Evolutionary conservation across 2,113 vertebrate genomes (phyloP), one percentile per base, ranked within the genome.

Genomic region (Riparia riparia): DNA sequence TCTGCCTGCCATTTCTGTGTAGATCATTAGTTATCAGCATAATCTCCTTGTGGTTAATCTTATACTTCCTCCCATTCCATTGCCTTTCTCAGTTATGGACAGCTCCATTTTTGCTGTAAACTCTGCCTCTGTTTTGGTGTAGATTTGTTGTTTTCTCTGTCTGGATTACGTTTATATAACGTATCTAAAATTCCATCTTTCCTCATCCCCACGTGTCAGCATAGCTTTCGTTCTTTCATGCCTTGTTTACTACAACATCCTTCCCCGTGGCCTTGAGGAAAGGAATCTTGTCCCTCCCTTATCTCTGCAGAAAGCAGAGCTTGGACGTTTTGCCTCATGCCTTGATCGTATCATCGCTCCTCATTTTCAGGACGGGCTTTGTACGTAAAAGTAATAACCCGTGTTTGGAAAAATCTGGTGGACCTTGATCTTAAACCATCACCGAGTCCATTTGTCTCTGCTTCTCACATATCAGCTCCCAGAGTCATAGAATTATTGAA

Each of bases 31-130:
- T 96, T 97, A 95, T 92, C 95, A 86, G 56, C 83, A 54, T 93
- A 66, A 96, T 96, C 95, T 95, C 79, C 86, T 93, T 70, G 96
- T 81, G 82, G 93, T 97, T 97, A 92, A 90, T 96, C 94, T 90
- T 91, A 66, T 1, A 57, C 94, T 93, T 93, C 95, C 82, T 0
- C 83, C 82, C 32, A 2, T 58, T 70, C 70, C 83, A 3, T 78
- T 92, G 58, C 93, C 91, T 81, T 53, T 42, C 88, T 80, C 24
- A 0, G 39, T n/a, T 42, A 29, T 2, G 54, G 82, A 71, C 76
- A 63, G 72, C 89, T 83, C 85, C 4, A 0, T 56, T 83, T 80
- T 32, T 57, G 32, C 71, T 89, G 15, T 15, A 7, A 44, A 3
- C 80, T 14, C 0, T 19, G 6, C 1, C 13, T 87, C 49, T 84